phyloP scores from a whole-genome alignment of 2,888 invertebrate genomes.

The Himalopsyche japonica region DNA sequence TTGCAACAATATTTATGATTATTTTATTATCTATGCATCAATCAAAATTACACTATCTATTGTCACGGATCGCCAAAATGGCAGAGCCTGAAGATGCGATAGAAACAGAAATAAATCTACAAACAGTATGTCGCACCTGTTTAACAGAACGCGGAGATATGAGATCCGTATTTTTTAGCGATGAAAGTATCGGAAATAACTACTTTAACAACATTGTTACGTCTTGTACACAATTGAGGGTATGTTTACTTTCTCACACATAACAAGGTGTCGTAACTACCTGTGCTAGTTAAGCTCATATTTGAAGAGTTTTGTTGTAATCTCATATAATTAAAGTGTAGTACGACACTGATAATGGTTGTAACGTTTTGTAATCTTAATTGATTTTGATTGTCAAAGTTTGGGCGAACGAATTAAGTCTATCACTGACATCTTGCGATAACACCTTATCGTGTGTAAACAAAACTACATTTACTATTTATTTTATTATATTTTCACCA shows the following conservation, averaged over 20 bases:
- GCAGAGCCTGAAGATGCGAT: not conserved
- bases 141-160: conserved; percentile 41
- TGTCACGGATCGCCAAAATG: not conserved
- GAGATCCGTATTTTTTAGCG: conserved; percentile 48
- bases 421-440: not conserved
- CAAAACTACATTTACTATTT: not conserved
- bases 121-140: conserved; percentile 21
- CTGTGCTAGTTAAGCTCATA: not conserved
- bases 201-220: conserved; percentile 16
- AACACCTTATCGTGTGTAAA: not conserved
- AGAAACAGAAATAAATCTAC: conserved; percentile 7
- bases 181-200: conserved; percentile 42
- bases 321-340: not conserved
- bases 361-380: not conserved
- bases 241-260: not conserved
- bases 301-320: not conserved
- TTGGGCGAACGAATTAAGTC: not conserved
- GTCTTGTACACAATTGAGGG: conserved; percentile 32
- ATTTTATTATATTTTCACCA: not conserved
- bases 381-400: not conserved
- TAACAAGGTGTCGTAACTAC: not conserved
- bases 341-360: too few relatives aligned
- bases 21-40: not conserved
- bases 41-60: not conserved
- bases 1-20: not conserved